Percentiles rank a stretch among this genome's conserved stretches.
phyloP scores from a whole-genome alignment of 2,797 vertebrate species.

The Amazonetta brasiliensis region DNA sequence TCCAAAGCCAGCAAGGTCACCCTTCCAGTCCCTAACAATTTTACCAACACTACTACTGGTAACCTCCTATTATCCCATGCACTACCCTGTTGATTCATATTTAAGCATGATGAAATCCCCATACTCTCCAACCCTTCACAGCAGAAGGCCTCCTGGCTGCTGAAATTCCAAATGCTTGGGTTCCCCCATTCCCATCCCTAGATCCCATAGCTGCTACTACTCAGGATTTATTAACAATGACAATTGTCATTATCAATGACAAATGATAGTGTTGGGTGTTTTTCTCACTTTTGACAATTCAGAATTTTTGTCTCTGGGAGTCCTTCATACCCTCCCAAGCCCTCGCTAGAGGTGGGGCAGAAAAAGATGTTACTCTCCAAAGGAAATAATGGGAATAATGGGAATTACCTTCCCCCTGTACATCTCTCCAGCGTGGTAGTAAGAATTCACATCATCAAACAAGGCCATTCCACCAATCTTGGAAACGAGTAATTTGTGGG shows the following conservation, averaged over 20 bases:
- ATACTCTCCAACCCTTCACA: not conserved
- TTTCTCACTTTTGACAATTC: not conserved
- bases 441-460: constrained; percentile 49
- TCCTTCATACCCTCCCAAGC: not conserved
- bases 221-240: not conserved
- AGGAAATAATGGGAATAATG: not conserved
- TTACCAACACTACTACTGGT: not conserved
- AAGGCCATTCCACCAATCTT: constrained; percentile 2
- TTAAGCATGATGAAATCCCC: not conserved
- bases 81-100: not conserved
- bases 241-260: not conserved
- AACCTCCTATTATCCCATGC: not conserved
- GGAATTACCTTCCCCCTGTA: constrained; percentile 67
- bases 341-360: not conserved
- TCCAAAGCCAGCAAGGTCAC: not conserved
- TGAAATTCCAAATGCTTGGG: not conserved
- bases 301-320: not conserved
- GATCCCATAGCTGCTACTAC: not conserved
- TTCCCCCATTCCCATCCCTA: not conserved
- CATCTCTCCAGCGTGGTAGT: constrained; percentile 49
- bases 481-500: constrained; percentile 50
- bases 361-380: not conserved
- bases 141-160: not conserved
- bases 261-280: not conserved
- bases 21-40: not conserved